Evolutionary conservation across 2,888 invertebrate species (phyloP), one percentile per base, ranked within the genome.

Genomic region (Heterodera filipjevi): DNA sequence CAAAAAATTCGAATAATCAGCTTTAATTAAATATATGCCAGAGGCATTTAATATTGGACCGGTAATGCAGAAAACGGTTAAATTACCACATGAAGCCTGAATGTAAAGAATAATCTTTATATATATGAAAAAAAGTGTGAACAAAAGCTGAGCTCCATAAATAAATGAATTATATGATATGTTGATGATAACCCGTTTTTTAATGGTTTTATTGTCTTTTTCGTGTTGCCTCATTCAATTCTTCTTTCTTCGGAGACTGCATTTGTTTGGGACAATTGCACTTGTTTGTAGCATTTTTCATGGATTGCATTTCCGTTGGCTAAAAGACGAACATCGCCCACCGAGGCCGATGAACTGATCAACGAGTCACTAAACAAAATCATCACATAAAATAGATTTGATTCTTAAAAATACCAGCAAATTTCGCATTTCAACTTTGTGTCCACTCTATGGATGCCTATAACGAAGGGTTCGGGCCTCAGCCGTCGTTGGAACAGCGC

Each of bases 401-500:
- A 3, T 8, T 27, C 27, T 27, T 59, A 10, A 59, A n/a, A 59
- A 59, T 27, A 75, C 75, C 44, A 8, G 64, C 75, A 75, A 75
- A 75, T 64, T 19, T 27, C 22, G 46, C 75, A 75, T 35, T 12
- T 53, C 66, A 44, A 16, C 49, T 73, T 35, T 27, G 27, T 73
- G n/a, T 3, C 12, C 27, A 22, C 14, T 39, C 32, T n/a, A 73
- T 74, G 19, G 8, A 22, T 46, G 44, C 80, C 44, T 79, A 80
- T 44, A 82, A 78, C 59, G 80, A 79, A 75, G 77, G 82, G 76
- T 80, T 79, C 44, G 77, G 73, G 53, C 82, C 33, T 72, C 44
- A 82, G n/a, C 22, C 71, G 66, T 19, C 46, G 49, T 8, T 75
- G 35, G 30, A 71, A 79, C 8, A 80, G 53, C 19, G 35, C 46